Base-by-base conservation (phyloP, 2,113 vertebrate genomes). In the Lota lota region DNA sequence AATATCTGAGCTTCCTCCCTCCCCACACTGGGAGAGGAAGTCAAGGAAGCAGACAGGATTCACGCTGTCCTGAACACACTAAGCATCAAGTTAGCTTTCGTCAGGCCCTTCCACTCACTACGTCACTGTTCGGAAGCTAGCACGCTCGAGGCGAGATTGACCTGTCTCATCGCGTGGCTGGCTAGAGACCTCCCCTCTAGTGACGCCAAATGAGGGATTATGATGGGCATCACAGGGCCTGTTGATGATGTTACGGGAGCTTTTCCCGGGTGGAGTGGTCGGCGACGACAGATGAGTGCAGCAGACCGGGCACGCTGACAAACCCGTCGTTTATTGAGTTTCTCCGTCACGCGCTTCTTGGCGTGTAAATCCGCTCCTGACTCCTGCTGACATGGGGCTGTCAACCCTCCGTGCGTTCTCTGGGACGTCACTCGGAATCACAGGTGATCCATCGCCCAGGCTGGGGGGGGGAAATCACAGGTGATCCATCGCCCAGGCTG, bases 301-400 rank as follows among this genome's bases (percentile, higher is more conserved):
- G 16, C 18, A 66, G 33, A 5, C 22, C 19, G 66, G 59, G 17
- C 60, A 40, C 59, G 68, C 78, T 63, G 71, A 79, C 64, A 75
- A 81, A 87, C 82, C 78, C 77, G 81, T 78, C 74, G n/a, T 66
- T 82, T 76, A 88, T 88, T 87, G 68, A 74, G 81, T 82, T 79
- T 79, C 72, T 68, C 1, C 1, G 51, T 72, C 68, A 73, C 59
- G 17, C 63, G 61, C 21, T 58, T 36, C 15, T 15, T n/a, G n/a
- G 20, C 33, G 1, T 63, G 24, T 78, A 69, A 61, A 15, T 62
- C 68, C 58, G 66, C 68, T 80, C 68, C 74, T 77, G 83, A 73
- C 76, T 80, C 80, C 78, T 54, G 17, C 51, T 17, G 7, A 17
- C n/a, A n/a, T n/a, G n/a, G n/a, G 17, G 51, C 12, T 3, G 51